Evolutionary conservation across 2,113 vertebrate genomes (phyloP).

Genomic region (Antechinus flavipes): DNA sequence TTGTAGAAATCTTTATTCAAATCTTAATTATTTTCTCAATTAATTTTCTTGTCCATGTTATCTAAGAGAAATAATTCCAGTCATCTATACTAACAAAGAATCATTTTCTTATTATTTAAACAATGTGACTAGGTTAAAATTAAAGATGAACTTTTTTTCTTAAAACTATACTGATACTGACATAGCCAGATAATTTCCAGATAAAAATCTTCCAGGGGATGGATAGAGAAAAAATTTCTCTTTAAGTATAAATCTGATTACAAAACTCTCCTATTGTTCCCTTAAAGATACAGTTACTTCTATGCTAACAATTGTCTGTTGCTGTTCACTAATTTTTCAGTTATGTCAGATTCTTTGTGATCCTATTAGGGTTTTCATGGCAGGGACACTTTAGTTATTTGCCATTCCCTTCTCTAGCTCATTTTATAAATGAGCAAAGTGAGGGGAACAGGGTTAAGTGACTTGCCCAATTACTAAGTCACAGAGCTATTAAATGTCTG

Average conservation of each 20-base stretch:
- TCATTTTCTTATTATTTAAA: constrained; percentile 51
- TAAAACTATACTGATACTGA: neutral
- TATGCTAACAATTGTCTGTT: neutral
- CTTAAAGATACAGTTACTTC: neutral
- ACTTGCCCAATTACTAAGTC: neutral
- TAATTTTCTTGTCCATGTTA: constrained; percentile 52
- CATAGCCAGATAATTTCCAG: neutral
- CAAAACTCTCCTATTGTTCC: neutral
- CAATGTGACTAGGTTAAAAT: constrained; percentile 4
- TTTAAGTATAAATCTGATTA: neutral
- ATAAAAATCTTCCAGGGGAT: neutral
- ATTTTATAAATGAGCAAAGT: neutral
- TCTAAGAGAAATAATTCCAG: constrained; percentile 30
- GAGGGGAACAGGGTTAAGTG: neutral
- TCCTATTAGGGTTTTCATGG: neutral
- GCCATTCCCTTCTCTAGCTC: neutral
- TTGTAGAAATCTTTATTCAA: constrained; percentile 35
- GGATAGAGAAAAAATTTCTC: neutral
- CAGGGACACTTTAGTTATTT: neutral
- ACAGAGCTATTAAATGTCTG: neutral
- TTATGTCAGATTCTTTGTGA: neutral
- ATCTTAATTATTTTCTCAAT: constrained; percentile 62
- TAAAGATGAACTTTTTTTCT: neutral
- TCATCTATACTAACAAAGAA: neutral
- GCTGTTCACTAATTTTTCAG: neutral